Evolutionary conservation across 53 echinoderm and acorn worm genomes (phyloP), one percentile per base, ranked within the genome.

Genomic region (Actinopyga echinites): DNA sequence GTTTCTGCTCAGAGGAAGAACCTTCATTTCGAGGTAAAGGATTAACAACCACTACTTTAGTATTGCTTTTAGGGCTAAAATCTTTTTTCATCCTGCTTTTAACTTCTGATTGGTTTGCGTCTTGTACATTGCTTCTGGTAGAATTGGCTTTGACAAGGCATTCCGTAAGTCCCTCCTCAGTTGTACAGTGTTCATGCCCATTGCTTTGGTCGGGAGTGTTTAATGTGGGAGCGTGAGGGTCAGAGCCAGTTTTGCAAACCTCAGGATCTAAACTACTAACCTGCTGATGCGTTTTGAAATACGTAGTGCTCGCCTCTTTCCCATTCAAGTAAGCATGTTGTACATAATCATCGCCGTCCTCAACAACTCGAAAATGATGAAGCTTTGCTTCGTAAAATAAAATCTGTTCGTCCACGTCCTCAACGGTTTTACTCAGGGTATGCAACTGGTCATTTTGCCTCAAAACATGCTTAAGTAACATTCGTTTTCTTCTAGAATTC

Each of bases 291-390:
- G 13, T 49, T 13, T 5, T 49, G 13, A 49, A 8, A 6, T 17
- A 10, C 17, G 62, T 4, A 20, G 30, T 23, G 4, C 26, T 43
- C 43, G 60, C 22, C 36, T 80, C 62, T 8, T 9, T 25, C 8
- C 60, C 82, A 24, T 89, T 59, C 52, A 99, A 80, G 62, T 99
- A 99, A 7, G 99, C 90, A 8, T 95, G 94, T 68, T 99, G 99
- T 1, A 99, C 94, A 59, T 99, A 99, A 63, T 99, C 92, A 74
- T 93, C 87, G 1, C 99, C 99, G 30, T 93, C 89, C 55, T 88
- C 91, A 26, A 92, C 85, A 43, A 92, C 83, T 35, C 99, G 67
- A 10, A 85, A 79, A 31, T 92, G 56, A 56, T 99, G 99, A 28
- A 95, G 74, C 58, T 89, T 88, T 29, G 99, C 92, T 79, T 99